Evolutionary conservation across 2,797 vertebrate genomes (phyloP), one percentile per base, ranked within the genome.

Genomic region (Prunella strophiata): DNA sequence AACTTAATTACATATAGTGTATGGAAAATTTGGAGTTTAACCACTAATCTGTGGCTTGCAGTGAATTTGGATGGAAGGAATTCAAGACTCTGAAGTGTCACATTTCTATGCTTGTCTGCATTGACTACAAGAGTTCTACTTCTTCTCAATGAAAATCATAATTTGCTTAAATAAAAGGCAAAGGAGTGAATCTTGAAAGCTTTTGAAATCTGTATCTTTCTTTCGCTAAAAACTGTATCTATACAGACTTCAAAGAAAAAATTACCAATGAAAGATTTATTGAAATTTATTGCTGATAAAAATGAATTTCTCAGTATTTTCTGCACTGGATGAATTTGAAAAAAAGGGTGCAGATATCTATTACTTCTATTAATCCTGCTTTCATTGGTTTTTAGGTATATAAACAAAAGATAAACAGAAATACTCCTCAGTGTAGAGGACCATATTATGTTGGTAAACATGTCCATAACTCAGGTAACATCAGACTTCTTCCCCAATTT

Each of bases 61-160:
- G 82, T 85, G 75, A 79, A 92, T 91, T 96, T 82, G 85, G 73
- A 58, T 72, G 81, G 94, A 95, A 97, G 80, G 79, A 98, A 96
- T 96, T 70, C 59, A 91, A 89, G 71, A 57, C 52, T 93, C 74
- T 85, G 40, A 96, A 92, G 12, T 62, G 50, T 84, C 68, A n/a
- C 4, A 5, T 94, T 95, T 94, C 82, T 62, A 67, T 73, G 43
- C 29, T 73, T 93, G 66, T 72, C 92, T 92, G 34, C 27, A 47
- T 3, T 80, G 27, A 59, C 58, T 88, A 26, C 13, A 82, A 52
- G 58, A 67, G 25, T 66, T 70, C 22, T 72, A 85, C 76, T 77
- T 76, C 73, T 59, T 76, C 74, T 58, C 51, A 78, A 10, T 48
- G 12, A 83, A 93, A 79, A 74, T 20, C 26, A 70, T 34, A 0